Evolutionary conservation across 1,140 invertebrate species (phyloP).

Genomic region (Calephelis nemesis): DNA sequence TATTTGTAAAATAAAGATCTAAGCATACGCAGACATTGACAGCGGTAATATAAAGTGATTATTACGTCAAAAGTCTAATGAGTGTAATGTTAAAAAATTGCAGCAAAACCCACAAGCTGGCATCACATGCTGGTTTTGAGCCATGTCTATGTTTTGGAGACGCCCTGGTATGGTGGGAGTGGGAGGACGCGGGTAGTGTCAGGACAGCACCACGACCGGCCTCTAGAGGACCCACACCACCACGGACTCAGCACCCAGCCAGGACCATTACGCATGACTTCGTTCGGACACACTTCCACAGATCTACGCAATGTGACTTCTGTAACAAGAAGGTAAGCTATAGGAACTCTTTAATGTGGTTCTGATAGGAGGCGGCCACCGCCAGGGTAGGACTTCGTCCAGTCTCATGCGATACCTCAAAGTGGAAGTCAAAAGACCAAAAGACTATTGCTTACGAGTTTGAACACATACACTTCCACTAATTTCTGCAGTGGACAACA

Average conservation of each 20-base stretch:
- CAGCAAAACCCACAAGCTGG: constrained; percentile 83
- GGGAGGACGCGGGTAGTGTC: constrained; percentile 74
- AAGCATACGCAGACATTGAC: too few relatives aligned
- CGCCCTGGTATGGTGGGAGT: constrained; percentile 90
- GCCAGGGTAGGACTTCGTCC: not conserved
- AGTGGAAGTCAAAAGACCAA: too few relatives aligned
- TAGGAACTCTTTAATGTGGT: not conserved
- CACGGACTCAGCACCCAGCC: constrained; percentile 36
- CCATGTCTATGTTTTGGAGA: constrained; percentile 94
- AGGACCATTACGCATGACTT: constrained; percentile 84
- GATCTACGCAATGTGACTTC: constrained; percentile 93
- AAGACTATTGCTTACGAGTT: too few relatives aligned
- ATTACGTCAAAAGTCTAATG: too few relatives aligned
- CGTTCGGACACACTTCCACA: constrained; percentile 90
- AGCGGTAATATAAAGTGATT: too few relatives aligned
- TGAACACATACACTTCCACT: too few relatives aligned
- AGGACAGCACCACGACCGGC: constrained; percentile 38
- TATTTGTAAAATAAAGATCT: too few relatives aligned
- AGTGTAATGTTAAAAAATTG: constrained; percentile 20
- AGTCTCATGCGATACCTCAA: not conserved
- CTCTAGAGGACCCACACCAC: constrained; percentile 42
- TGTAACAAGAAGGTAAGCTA: constrained; percentile 92
- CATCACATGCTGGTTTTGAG: constrained; percentile 92
- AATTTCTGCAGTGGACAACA: too few relatives aligned
- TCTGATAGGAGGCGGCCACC: not conserved